Evolutionary conservation across 1,140 invertebrate species (phyloP).

Genomic region (Eupeodes corollae): DNA sequence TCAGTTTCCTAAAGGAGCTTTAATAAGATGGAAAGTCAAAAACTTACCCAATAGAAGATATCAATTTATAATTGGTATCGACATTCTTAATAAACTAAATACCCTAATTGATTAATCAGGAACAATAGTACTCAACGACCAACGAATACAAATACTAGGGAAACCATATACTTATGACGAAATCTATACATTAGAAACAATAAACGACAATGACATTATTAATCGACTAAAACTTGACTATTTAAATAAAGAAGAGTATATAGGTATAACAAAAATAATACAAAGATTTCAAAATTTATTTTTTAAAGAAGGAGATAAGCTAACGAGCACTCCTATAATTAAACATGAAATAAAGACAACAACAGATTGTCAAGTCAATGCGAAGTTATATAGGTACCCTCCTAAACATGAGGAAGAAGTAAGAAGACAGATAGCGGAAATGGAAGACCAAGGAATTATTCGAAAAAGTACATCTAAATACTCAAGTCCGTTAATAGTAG

Average conservation of each 20-base stretch:
- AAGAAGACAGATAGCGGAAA: slow-evolving; percentile 24
- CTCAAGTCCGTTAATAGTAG: slow-evolving; percentile 7
- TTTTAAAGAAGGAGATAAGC: slow-evolving; percentile 2
- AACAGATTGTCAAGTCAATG: slow-evolving; percentile 12
- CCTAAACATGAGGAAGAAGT: too few species aligned
- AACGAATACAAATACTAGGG: neutral
- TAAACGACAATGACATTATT: neutral
- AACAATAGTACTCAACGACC: neutral
- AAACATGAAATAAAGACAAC: slow-evolving; percentile 26
- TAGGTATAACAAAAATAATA: neutral
- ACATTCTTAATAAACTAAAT: neutral
- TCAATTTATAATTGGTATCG: neutral
- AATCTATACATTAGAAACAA: neutral
- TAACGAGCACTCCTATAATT: slow-evolving; percentile 1
- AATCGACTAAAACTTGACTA: neutral
- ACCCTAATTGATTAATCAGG: neutral
- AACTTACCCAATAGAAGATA: neutral
- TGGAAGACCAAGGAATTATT: slow-evolving; percentile 36
- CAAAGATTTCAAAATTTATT: slow-evolving; percentile 2
- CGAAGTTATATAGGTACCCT: slow-evolving; percentile 28
- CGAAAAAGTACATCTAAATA: slow-evolving; percentile 23
- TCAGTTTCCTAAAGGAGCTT: neutral
- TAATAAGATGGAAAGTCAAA: neutral
- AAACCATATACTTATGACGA: neutral
- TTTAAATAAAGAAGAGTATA: slow-evolving; percentile 1